These are phyloP conservation scores for Allygus modestus DNA, from an alignment of 2,888 invertebrate genomes.

Conservation along the genomic window DNA sequence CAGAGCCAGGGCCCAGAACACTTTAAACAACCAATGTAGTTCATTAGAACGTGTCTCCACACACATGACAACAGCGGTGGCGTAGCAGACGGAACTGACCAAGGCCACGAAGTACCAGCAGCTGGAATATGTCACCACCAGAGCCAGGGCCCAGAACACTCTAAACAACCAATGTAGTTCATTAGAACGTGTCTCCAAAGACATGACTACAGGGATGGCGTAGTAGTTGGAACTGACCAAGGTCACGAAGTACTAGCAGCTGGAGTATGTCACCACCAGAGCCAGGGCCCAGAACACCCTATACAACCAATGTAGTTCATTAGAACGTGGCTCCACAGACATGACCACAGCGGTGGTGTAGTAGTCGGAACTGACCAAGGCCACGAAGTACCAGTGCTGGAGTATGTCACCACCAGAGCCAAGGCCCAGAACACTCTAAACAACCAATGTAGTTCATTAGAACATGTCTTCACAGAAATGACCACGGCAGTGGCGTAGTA, in stretches of 20 bases:
- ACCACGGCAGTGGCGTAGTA: slow-evolving; percentile 63
- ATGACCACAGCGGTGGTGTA: slow-evolving; percentile 62
- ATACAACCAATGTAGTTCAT: too few species aligned
- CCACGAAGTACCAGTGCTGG: slow-evolving; percentile 57
- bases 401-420: slow-evolving; percentile 64
- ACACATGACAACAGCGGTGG: slow-evolving; percentile 62
- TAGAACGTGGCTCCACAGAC: slow-evolving; percentile 62
- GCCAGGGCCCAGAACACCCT: too few species aligned
- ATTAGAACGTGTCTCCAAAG: too few species aligned
- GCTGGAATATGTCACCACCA: slow-evolving; percentile 62
- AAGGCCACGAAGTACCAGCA: slow-evolving; percentile 57
- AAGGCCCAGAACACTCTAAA: slow-evolving; percentile 63
- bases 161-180: too few species aligned
- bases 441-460: too few species aligned
- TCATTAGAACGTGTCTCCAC: slow-evolving; percentile 61
- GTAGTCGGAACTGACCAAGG: slow-evolving; percentile 53
- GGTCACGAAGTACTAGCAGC: too few species aligned
- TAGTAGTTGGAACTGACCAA: too few species aligned
- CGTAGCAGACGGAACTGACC: slow-evolving; percentile 58
- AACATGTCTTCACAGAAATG: slow-evolving; percentile 62
- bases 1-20: slow-evolving; percentile 49
- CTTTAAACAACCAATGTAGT: too few species aligned
- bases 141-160: slow-evolving; percentile 65
- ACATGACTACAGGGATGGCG: neutral
- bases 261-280: too few species aligned